Conservation (phyloP, 1,140 invertebrate species). For the Amphibalanus amphitrite region DNA sequence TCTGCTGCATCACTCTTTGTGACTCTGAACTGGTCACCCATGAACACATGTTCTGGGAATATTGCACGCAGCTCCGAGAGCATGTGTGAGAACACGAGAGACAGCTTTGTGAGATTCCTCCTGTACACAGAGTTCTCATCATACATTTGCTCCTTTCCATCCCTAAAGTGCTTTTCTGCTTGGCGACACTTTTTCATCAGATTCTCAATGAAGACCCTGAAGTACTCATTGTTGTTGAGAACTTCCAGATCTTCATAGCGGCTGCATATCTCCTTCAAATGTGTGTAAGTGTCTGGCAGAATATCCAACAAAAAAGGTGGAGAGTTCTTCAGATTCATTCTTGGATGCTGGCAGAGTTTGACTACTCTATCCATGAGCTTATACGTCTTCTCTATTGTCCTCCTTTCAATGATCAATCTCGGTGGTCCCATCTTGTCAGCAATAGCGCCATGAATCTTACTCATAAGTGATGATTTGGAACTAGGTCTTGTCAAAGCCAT, state of each 20-base stretch:
- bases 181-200: constrained; percentile 96
- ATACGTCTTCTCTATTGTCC: constrained; percentile 92
- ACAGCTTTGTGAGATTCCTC: constrained; percentile 91
- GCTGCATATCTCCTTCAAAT: constrained; percentile 77
- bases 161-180: constrained; percentile 94
- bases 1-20: constrained; percentile 99
- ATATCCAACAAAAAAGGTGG: constrained; percentile 99
- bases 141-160: constrained; percentile 97
- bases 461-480: neutral
- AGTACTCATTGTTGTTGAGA: constrained; percentile 61
- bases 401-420: constrained; percentile 81
- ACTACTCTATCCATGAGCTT: constrained; percentile 98
- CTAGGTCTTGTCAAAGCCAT: neutral
- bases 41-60: constrained; percentile 79
- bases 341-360: constrained; percentile 93
- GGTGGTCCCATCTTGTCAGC: constrained; percentile 58
- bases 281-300: constrained; percentile 95
- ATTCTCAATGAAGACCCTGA: constrained; percentile 92
- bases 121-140: constrained; percentile 91
- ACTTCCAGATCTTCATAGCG: constrained; percentile 85
- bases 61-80: constrained; percentile 95
- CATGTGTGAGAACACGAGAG: constrained; percentile 99
- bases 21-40: constrained; percentile 95
- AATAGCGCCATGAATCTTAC: constrained; percentile 54
- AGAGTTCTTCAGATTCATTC: constrained; percentile 98